Evolutionary conservation across 2,888 invertebrate species (phyloP).

Genomic region (Capitulum mitella): DNA sequence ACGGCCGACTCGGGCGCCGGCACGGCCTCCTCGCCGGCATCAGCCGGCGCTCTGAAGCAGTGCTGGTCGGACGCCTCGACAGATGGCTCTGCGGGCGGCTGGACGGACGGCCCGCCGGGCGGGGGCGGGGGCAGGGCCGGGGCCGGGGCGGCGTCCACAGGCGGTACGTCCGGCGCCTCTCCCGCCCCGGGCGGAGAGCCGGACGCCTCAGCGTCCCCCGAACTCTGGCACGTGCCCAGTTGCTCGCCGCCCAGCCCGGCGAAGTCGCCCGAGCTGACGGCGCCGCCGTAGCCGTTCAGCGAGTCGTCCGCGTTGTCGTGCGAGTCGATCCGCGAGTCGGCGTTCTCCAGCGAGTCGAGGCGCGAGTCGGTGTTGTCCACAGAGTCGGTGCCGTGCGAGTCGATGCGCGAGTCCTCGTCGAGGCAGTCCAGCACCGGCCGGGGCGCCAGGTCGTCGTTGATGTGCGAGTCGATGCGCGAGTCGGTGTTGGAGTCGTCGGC

Average conservation of each 20-base stretch:
- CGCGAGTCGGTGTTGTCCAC: slow-evolving; percentile 3
- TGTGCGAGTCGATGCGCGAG: slow-evolving; percentile 11
- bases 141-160: neutral
- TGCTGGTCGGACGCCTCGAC: too few species aligned
- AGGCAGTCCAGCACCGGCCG: neutral
- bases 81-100: neutral
- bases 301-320: slow-evolving; percentile 17
- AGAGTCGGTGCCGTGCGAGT: slow-evolving; percentile 17
- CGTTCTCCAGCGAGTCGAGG: neutral
- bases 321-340: slow-evolving; percentile 21
- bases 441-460: neutral
- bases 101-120: neutral
- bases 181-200: slow-evolving; percentile 17
- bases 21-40: too few species aligned
- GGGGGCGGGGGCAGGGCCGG: neutral
- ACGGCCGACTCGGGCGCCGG: too few species aligned
- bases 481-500: slow-evolving; percentile 6
- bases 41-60: too few species aligned
- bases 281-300: neutral
- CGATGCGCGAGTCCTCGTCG: slow-evolving; percentile 18
- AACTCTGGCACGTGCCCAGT: slow-evolving; percentile 1
- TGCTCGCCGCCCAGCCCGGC: neutral
- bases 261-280: neutral
- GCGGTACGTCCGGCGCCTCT: neutral
- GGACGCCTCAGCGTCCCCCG: slow-evolving; percentile 7